phyloP scores from a whole-genome alignment of 2,888 invertebrate species.

The Iphiclides podalirius region DNA sequence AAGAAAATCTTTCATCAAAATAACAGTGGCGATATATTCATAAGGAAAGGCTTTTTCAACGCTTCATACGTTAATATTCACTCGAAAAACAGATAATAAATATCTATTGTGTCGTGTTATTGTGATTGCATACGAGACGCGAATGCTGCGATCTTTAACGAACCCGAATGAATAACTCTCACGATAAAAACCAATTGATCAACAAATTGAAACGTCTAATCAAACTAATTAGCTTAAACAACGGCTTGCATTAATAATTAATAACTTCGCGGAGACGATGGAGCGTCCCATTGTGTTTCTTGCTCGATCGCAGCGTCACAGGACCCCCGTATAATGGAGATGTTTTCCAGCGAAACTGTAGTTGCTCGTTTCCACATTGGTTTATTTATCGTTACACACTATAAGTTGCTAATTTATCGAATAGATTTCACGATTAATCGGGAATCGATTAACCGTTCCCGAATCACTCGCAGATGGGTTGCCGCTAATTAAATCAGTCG shows the following conservation, averaged over 20 bases:
- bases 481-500: no score
- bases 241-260: neutral
- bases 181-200: slow-evolving; percentile 2
- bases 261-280: neutral
- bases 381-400: no score
- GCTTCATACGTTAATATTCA: no score
- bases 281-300: neutral
- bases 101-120: neutral
- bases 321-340: neutral
- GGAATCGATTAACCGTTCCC: no score
- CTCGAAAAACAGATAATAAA: no score
- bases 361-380: neutral
- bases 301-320: neutral
- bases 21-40: no score
- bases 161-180: neutral
- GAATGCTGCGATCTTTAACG: neutral
- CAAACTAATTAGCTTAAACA: slow-evolving; percentile 5
- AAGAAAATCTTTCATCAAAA: no score
- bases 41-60: no score
- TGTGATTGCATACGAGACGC: neutral
- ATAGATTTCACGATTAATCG: no score
- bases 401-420: no score
- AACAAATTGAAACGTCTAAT: slow-evolving; percentile 3
- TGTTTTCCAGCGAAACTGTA: neutral
- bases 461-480: no score